These are phyloP conservation scores for Promerops cafer DNA, from an alignment of 2,113 vertebrate genomes.

Conservation along the genomic window DNA sequence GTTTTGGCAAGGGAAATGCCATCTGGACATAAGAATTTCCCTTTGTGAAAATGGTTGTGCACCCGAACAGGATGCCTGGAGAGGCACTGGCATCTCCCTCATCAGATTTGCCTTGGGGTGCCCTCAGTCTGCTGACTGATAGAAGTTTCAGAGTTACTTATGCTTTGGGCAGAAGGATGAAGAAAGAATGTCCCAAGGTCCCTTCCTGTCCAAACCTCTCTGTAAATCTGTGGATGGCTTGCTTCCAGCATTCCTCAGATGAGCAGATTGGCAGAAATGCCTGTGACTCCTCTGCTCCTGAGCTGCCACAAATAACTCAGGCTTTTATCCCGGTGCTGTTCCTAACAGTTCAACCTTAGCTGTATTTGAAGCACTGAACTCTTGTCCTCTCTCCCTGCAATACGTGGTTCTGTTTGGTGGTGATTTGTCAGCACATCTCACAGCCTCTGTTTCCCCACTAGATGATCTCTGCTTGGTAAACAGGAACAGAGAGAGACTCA, in stretches of 20 bases:
- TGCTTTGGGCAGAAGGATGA: background rate
- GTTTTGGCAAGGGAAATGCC: background rate
- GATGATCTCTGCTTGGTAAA: background rate
- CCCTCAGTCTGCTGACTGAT: background rate
- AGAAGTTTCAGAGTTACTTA: background rate
- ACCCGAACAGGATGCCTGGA: background rate
- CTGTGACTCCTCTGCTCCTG: background rate
- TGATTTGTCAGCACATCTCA: background rate
- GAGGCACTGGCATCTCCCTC: background rate
- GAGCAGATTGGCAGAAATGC: background rate
- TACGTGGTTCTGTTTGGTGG: background rate
- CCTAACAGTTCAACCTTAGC: background rate
- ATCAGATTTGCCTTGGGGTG: background rate
- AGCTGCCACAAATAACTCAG: background rate
- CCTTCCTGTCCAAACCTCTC: background rate
- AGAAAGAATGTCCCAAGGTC: background rate
- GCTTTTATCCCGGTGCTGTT: background rate
- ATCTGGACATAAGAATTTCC: background rate
- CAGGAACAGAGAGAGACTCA: conserved; percentile 1
- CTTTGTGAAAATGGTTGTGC: background rate
- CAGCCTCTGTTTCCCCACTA: background rate
- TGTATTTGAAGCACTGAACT: background rate
- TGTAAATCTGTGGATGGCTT: background rate
- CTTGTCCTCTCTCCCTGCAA: background rate
- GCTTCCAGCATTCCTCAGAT: background rate